These are phyloP conservation scores for Cabera pusaria DNA, from an alignment of 2,888 invertebrate genomes.

Conservation along the genomic window DNA sequence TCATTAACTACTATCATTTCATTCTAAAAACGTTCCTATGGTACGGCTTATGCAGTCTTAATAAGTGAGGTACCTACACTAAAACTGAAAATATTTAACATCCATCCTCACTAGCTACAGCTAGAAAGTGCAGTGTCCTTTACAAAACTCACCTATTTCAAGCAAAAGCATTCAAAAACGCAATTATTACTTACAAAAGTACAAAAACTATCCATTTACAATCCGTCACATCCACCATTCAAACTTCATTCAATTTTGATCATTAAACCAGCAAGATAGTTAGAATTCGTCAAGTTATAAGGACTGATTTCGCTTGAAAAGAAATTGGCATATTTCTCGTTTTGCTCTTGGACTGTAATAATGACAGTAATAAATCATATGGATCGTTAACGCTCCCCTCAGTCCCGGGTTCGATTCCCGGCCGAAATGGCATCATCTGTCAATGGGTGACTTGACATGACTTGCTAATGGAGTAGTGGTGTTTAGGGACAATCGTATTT, in stretches of 20 bases:
- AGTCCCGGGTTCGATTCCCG: slow-evolving; percentile 78
- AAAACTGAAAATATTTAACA: no score
- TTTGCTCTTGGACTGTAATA: slow-evolving; percentile 53
- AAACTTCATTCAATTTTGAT: slow-evolving; percentile 19
- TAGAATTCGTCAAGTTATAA: slow-evolving; percentile 15
- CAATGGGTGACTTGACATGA: slow-evolving; percentile 80
- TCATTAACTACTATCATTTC: no score
- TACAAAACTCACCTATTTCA: slow-evolving; percentile 5
- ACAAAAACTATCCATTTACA: slow-evolving; percentile 30
- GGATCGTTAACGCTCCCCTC: slow-evolving; percentile 79
- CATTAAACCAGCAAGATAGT: slow-evolving; percentile 4
- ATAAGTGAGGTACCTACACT: no score
- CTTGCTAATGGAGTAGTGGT: slow-evolving; percentile 76
- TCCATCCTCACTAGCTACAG: no score
- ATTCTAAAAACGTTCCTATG: no score
- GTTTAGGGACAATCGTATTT: slow-evolving; percentile 57
- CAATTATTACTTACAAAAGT: slow-evolving; percentile 60
- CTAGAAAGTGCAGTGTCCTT: no score
- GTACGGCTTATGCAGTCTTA: no score
- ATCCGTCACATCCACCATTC: slow-evolving; percentile 28
- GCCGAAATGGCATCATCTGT: slow-evolving; percentile 82
- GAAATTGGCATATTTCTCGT: slow-evolving; percentile 54
- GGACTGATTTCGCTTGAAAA: slow-evolving; percentile 17
- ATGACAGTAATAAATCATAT: slow-evolving; percentile 83
- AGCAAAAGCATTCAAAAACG: slow-evolving; percentile 56